phyloP scores from a whole-genome alignment of 2,888 invertebrate species.

The Andrena haemorrhoa region DNA sequence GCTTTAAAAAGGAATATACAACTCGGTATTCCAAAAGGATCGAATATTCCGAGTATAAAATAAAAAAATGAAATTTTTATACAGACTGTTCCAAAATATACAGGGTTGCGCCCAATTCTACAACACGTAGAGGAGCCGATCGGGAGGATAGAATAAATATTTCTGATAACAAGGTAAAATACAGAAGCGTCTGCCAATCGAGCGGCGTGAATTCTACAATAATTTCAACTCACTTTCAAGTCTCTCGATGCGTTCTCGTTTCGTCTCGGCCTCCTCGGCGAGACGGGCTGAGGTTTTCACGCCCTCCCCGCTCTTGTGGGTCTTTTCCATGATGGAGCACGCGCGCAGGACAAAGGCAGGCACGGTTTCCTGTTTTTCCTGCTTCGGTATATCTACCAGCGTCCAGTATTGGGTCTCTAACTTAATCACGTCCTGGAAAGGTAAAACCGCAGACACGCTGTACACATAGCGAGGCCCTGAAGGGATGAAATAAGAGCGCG shows the following conservation, averaged over 20 bases:
- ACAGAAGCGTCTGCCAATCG: too few species aligned
- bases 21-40: too few species aligned
- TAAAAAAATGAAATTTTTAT: background rate
- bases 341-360: slow-evolving; percentile 96
- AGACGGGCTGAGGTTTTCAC: slow-evolving; percentile 94
- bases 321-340: slow-evolving; percentile 96
- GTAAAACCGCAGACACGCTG: slow-evolving; percentile 33
- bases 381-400: slow-evolving; percentile 95
- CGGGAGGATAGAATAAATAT: too few species aligned
- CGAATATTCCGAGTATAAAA: background rate
- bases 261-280: slow-evolving; percentile 94
- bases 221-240: slow-evolving; percentile 89
- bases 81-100: too few species aligned
- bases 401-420: slow-evolving; percentile 98
- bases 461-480: background rate
- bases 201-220: background rate
- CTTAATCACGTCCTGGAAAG: slow-evolving; percentile 93
- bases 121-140: too few species aligned
- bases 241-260: slow-evolving; percentile 93
- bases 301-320: slow-evolving; percentile 95
- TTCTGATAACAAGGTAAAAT: too few species aligned
- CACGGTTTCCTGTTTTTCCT: slow-evolving; percentile 97
- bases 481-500: background rate
- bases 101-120: too few species aligned
- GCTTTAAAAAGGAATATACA: too few species aligned